Percentiles rank a stretch among this genome's conserved stretches.
These are phyloP conservation scores for Ophioderma brevispina DNA, from an alignment of 35 echinoderm and acorn worm genomes.

Conservation along the genomic window DNA sequence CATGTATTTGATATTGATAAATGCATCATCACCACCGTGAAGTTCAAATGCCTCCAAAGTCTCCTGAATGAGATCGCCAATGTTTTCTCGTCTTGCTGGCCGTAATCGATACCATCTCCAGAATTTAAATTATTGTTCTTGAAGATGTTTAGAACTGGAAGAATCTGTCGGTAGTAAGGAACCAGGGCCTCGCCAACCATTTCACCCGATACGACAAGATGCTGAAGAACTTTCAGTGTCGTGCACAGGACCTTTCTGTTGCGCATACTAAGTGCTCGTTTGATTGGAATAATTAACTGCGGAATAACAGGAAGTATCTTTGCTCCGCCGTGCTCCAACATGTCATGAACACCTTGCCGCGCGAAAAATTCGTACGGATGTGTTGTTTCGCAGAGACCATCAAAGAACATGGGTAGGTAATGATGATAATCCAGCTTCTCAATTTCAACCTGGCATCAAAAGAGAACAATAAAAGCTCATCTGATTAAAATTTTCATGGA, in stretches of 20 bases:
- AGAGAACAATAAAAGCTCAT: too few relatives aligned
- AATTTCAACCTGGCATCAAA: constrained; percentile 98
- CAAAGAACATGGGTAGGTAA: constrained; percentile 98
- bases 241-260: constrained; percentile 80
- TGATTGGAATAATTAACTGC: constrained; percentile 98
- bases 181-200: constrained; percentile 89
- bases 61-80: constrained; percentile 92
- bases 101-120: constrained; percentile 96
- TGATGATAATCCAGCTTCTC: constrained; percentile 99
- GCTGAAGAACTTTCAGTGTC: constrained; percentile 93
- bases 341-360: constrained; percentile 95
- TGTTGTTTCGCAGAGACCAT: constrained; percentile 88
- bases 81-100: constrained; percentile 96
- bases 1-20: constrained; percentile 99
- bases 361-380: constrained; percentile 98
- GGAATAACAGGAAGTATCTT: constrained; percentile 95
- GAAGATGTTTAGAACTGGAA: constrained; percentile 98
- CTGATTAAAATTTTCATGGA: background rate
- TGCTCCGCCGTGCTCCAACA: constrained; percentile 91
- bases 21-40: constrained; percentile 92
- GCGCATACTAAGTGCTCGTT: constrained; percentile 73
- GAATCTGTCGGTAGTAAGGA: constrained; percentile 96
- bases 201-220: constrained; percentile 86
- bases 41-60: constrained; percentile 88
- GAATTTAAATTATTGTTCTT: constrained; percentile 87